Percentiles rank a stretch among this genome's conserved stretches.
These are phyloP conservation scores for Caerostris extrusa DNA, from an alignment of 1,140 invertebrate genomes.

Conservation along the genomic window DNA sequence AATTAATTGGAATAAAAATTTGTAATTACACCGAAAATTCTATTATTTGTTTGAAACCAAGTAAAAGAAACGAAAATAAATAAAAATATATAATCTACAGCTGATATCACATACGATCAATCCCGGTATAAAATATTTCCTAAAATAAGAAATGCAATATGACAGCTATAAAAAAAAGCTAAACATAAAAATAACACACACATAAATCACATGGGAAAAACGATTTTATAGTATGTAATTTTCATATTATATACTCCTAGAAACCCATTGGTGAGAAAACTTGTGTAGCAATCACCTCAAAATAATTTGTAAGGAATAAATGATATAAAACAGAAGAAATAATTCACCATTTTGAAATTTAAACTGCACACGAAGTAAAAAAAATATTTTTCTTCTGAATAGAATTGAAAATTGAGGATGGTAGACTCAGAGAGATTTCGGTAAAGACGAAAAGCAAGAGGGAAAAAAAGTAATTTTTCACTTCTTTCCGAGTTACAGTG, in stretches of 20 bases:
- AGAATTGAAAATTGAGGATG: neutral
- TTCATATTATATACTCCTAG: neutral
- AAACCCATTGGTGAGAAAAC: neutral
- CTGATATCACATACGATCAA: too few relatives aligned
- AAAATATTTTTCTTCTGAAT: neutral
- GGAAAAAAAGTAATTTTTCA: neutral
- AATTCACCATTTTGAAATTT: neutral
- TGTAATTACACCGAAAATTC: too few relatives aligned
- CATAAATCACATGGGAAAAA: neutral
- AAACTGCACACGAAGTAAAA: neutral
- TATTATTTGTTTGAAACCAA: too few relatives aligned
- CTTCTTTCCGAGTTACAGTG: neutral
- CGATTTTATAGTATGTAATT: neutral
- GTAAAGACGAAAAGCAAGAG: neutral
- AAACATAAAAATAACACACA: too few relatives aligned
- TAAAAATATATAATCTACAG: too few relatives aligned
- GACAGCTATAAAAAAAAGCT: too few relatives aligned
- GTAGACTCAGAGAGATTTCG: neutral
- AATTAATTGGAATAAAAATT: too few relatives aligned
- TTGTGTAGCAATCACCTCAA: neutral
- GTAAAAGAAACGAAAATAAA: too few relatives aligned
- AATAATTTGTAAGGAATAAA: neutral
- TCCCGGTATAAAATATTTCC: too few relatives aligned
- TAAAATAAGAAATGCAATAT: too few relatives aligned
- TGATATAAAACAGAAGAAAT: neutral